Conservation (phyloP, 2,797 vertebrate species). For the Petrocephalus sullivani region DNA sequence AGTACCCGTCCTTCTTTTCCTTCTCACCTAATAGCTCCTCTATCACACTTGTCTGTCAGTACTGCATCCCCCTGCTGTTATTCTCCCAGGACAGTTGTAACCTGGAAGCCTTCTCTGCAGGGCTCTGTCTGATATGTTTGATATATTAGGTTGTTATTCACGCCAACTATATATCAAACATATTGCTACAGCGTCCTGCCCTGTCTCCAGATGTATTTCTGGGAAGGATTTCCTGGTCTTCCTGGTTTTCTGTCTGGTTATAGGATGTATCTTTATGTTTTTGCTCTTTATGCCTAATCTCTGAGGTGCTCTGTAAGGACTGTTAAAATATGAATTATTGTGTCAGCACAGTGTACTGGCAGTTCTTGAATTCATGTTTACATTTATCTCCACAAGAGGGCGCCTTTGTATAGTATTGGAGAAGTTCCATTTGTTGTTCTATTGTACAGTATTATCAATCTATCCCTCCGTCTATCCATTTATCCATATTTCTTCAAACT, state of each 20-base stretch:
- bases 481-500: background rate
- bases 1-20: background rate
- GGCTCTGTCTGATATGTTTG: slow-evolving; percentile 98
- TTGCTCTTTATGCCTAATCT: background rate
- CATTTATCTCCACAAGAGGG: slow-evolving; percentile 6
- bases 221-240: slow-evolving; percentile 32
- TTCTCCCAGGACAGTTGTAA: slow-evolving; percentile 64
- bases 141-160: slow-evolving; percentile 99
- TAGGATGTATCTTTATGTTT: background rate
- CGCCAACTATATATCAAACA: slow-evolving; percentile 99
- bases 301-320: background rate
- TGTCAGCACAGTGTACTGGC: background rate
- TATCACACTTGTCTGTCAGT: slow-evolving; percentile 1
- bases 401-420: background rate
- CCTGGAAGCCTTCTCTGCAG: slow-evolving; percentile 72
- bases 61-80: slow-evolving; percentile 47
- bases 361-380: background rate
- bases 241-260: background rate
- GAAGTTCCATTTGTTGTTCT: background rate
- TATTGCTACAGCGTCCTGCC: slow-evolving; percentile 99
- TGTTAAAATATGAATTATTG: background rate
- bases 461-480: background rate
- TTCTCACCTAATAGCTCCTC: background rate
- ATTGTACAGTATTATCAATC: background rate
- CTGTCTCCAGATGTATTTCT: slow-evolving; percentile 76